Evolutionary conservation across 1,140 invertebrate species (phyloP).

Genomic region (Thaumetopoea pityocampa): DNA sequence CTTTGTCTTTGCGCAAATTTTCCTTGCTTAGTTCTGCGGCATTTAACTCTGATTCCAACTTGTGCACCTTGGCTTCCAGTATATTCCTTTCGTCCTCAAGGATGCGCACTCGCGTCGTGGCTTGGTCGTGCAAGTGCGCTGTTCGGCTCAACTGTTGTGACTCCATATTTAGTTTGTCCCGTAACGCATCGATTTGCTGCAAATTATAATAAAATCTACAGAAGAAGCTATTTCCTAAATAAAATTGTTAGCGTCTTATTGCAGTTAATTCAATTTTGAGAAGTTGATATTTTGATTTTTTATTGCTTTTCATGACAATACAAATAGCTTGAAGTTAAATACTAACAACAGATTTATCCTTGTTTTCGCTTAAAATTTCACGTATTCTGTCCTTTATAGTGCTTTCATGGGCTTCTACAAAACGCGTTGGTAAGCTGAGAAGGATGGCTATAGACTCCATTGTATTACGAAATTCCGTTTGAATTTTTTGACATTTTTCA

Average conservation of each 20-base stretch:
- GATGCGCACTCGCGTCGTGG: slow-evolving; percentile 77
- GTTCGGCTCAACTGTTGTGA: slow-evolving; percentile 80
- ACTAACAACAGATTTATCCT: slow-evolving; percentile 83
- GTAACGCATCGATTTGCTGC: slow-evolving; percentile 82
- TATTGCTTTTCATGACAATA: too few relatives aligned
- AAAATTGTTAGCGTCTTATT: too few relatives aligned
- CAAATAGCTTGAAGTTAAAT: too few relatives aligned
- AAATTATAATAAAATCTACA: slow-evolving; percentile 6
- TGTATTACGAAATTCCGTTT: slow-evolving; percentile 80
- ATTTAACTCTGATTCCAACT: slow-evolving; percentile 83
- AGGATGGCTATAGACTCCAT: slow-evolving; percentile 82
- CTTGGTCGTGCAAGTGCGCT: slow-evolving; percentile 79
- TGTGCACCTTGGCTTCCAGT: slow-evolving; percentile 81
- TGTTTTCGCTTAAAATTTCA: slow-evolving; percentile 84
- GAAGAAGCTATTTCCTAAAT: too few relatives aligned
- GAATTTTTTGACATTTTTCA: slow-evolving; percentile 80
- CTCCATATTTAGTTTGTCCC: slow-evolving; percentile 81
- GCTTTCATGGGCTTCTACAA: slow-evolving; percentile 84
- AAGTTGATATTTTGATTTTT: too few relatives aligned
- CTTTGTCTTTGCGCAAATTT: slow-evolving; percentile 81
- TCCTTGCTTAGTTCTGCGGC: slow-evolving; percentile 80
- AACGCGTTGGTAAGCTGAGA: slow-evolving; percentile 80
- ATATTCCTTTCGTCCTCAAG: slow-evolving; percentile 83
- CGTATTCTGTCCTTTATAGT: slow-evolving; percentile 86
- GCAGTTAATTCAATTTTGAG: too few relatives aligned